Evolutionary conservation across 1,140 invertebrate species (phyloP), one percentile per base, ranked within the genome.

Genomic region (Schlechtendalia chinensis): DNA sequence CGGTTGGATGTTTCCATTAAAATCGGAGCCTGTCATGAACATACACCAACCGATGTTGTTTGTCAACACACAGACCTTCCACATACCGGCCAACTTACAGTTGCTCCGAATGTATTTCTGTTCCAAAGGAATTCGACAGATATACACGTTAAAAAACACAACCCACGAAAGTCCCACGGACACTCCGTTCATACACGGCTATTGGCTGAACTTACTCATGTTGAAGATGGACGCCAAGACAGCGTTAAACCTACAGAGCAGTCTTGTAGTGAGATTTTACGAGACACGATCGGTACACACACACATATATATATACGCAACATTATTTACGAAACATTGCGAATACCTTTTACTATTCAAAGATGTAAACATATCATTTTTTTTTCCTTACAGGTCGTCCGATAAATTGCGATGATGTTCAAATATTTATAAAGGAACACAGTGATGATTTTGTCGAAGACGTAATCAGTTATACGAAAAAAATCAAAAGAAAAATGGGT

Each of bases 1-100:
- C 85, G 89, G 89, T 1, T 93, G 91, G 91, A 90, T 92, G 89
- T 90, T 89, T 83, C 89, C 91, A 0, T 84, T 92, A 45, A 90
- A 90, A 84, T 85, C 87, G 19, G 87, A 89, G 80, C 83, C 86
- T 24, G 82, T 86, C 3, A 77, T 91, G 1, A 84, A 86, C 45
- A 85, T 90, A 4, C 83, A 84, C 19, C 88, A 91, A 84, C 90
- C 90, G 12, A 83, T 91, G 16, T 82, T 92, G 1, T 89, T 91
- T 84, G 85, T 92, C 12, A 91, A 91, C 84, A 89, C 89, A 53
- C 88, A 91, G 83, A 89, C 88, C n/a, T 91, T 92, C 84, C 90
- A 92, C 84, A 90, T 90, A 82, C 83, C 85, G 74, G 84, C 86
- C 56, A 92, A 91, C 83, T 84, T 91, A 0, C 85, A 88, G 79